phyloP scores from a whole-genome alignment of 2,797 vertebrate species.

The Heteromormyrus szaboi region DNA sequence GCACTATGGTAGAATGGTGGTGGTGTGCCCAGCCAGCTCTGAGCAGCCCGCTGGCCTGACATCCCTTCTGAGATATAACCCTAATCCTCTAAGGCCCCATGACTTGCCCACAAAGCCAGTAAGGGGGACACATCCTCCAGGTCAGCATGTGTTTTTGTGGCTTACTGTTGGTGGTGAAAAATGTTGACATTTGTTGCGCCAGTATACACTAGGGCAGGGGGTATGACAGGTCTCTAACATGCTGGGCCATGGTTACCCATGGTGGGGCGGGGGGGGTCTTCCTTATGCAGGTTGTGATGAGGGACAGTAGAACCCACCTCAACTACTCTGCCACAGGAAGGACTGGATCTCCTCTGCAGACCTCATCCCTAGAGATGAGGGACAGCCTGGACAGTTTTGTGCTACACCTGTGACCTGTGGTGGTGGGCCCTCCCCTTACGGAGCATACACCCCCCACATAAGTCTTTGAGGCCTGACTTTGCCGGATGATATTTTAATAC shows the following conservation, averaged over 20 bases:
- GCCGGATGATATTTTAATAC: constrained; percentile 56
- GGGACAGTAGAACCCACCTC: neutral
- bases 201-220: neutral
- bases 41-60: neutral
- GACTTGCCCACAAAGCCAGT: neutral
- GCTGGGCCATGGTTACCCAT: neutral
- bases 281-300: neutral
- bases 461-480: constrained; percentile 41
- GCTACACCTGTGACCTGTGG: neutral
- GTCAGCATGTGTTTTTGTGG: neutral
- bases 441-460: neutral
- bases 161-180: neutral
- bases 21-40: neutral
- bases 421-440: neutral
- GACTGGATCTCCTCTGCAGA: neutral
- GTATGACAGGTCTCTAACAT: neutral
- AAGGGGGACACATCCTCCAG: neutral
- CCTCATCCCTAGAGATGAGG: neutral
- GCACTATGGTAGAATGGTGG: neutral
- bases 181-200: neutral
- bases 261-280: neutral
- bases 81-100: neutral
- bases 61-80: neutral
- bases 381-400: neutral
- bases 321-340: neutral